Evolutionary conservation across 1,140 invertebrate genomes (phyloP).

Genomic region (Euschistus heros): DNA sequence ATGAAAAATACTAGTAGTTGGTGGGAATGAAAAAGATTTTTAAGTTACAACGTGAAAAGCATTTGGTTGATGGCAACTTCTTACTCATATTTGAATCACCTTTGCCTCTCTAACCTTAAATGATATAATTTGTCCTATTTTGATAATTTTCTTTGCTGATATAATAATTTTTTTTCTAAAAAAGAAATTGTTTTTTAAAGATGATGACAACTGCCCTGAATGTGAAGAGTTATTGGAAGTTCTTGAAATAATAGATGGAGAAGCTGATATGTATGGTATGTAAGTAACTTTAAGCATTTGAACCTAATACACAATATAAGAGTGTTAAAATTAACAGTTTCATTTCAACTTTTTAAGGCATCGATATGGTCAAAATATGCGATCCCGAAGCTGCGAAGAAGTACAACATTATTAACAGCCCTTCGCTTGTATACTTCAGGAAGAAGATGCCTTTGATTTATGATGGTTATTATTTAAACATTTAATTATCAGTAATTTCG

Average conservation of each 20-base stretch:
- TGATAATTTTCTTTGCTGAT: too few relatives aligned
- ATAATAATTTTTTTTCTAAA: not conserved
- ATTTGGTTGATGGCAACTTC: too few relatives aligned
- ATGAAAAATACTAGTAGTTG: too few relatives aligned
- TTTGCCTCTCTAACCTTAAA: too few relatives aligned
- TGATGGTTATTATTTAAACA: slow-evolving; percentile 44
- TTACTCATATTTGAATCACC: too few relatives aligned
- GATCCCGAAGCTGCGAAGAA: slow-evolving; percentile 69
- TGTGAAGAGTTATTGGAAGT: slow-evolving; percentile 79
- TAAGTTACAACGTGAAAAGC: too few relatives aligned
- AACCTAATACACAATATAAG: not conserved
- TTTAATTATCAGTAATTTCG: slow-evolving; percentile 1
- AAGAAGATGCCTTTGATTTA: slow-evolving; percentile 79
- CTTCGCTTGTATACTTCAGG: slow-evolving; percentile 79
- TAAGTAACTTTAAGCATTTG: not conserved
- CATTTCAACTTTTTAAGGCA: slow-evolving; percentile 37
- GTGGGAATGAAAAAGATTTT: too few relatives aligned
- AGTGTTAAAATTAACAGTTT: slow-evolving; percentile 2
- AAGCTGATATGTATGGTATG: slow-evolving; percentile 76
- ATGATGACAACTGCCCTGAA: slow-evolving; percentile 82
- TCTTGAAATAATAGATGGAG: slow-evolving; percentile 85
- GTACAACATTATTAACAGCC: slow-evolving; percentile 70
- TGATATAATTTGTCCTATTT: too few relatives aligned
- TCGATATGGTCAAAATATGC: slow-evolving; percentile 91
- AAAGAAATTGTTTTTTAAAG: slow-evolving; percentile 38